Percentiles rank a stretch among this genome's conserved stretches.
phyloP scores from a whole-genome alignment of 2,797 vertebrate genomes.

The Triplophysa yarkandensis region DNA sequence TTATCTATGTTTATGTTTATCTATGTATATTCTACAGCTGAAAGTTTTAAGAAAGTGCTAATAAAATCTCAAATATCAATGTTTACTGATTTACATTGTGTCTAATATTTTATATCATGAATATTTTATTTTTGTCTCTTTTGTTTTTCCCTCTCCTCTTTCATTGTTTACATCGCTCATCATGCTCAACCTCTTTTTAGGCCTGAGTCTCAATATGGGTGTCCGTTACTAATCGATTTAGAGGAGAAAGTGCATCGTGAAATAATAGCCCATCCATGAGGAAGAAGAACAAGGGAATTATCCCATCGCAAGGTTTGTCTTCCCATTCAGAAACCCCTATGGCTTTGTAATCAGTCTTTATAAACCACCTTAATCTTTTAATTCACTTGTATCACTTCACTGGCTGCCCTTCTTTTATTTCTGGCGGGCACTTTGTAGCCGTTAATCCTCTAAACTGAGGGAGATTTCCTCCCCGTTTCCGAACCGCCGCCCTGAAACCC shows the following conservation, averaged over 20 bases:
- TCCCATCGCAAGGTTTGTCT: conserved; percentile 77
- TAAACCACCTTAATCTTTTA: conserved; percentile 85
- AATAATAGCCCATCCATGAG: conserved; percentile 66
- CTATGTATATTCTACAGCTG: background rate
- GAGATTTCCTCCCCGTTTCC: conserved; percentile 75
- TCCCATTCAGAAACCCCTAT: conserved; percentile 76
- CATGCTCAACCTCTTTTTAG: conserved; percentile 40
- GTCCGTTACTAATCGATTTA: conserved; percentile 61
- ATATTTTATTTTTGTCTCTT: conserved; percentile 13
- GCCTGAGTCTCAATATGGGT: conserved; percentile 55
- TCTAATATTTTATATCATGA: background rate
- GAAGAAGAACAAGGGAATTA: conserved; percentile 75
- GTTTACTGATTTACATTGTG: background rate
- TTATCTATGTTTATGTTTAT: background rate
- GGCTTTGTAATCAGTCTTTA: conserved; percentile 82
- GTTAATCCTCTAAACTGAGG: conserved; percentile 80
- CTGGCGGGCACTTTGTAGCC: conserved; percentile 76
- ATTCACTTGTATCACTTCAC: conserved; percentile 82
- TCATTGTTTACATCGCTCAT: conserved; percentile 31
- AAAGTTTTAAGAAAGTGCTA: conserved; percentile 8
- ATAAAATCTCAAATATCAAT: background rate
- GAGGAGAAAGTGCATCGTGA: conserved; percentile 53
- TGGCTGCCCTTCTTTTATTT: conserved; percentile 73
- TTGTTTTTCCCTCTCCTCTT: background rate
- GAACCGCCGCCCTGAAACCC: conserved; percentile 67